phyloP scores from a whole-genome alignment of 2,113 vertebrate genomes.

The Rostratula benghalensis region DNA sequence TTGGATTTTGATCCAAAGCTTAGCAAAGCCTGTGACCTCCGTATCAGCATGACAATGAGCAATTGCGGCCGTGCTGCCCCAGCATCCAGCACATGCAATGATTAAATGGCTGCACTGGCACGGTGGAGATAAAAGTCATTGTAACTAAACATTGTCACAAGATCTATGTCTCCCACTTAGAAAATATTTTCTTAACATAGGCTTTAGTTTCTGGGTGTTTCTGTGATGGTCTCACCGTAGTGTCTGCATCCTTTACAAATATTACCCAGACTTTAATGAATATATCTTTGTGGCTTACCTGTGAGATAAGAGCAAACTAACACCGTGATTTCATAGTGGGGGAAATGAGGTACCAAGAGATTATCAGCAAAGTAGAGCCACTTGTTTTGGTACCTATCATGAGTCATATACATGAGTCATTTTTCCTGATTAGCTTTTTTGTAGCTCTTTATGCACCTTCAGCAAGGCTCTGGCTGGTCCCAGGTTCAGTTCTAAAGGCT shows the following conservation, averaged over 20 bases:
- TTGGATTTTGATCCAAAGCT: slow-evolving; percentile 36
- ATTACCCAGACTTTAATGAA: neutral
- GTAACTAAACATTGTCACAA: slow-evolving; percentile 39
- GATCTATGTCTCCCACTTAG: slow-evolving; percentile 30
- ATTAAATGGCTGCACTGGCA: slow-evolving; percentile 41
- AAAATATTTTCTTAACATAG: slow-evolving; percentile 42
- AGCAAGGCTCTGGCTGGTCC: neutral
- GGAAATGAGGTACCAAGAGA: neutral
- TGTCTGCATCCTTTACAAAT: neutral
- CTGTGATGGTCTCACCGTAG: neutral
- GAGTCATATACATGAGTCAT: neutral
- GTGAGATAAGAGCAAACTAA: neutral
- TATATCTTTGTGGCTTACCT: neutral
- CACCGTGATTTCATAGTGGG: neutral
- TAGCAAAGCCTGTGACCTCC: slow-evolving; percentile 32
- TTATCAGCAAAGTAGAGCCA: neutral
- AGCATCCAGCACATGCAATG: slow-evolving; percentile 36
- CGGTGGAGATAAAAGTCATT: slow-evolving; percentile 43
- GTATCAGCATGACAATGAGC: slow-evolving; percentile 51
- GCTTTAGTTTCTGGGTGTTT: slow-evolving; percentile 32
- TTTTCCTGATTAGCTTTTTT: neutral
- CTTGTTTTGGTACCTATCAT: neutral
- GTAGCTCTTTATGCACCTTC: neutral
- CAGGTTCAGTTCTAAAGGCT: neutral
- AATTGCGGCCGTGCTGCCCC: neutral